Percentiles rank a stretch among this genome's conserved stretches.
phyloP scores from a whole-genome alignment of 2,797 vertebrate species.

The Gastrophryne carolinensis region DNA sequence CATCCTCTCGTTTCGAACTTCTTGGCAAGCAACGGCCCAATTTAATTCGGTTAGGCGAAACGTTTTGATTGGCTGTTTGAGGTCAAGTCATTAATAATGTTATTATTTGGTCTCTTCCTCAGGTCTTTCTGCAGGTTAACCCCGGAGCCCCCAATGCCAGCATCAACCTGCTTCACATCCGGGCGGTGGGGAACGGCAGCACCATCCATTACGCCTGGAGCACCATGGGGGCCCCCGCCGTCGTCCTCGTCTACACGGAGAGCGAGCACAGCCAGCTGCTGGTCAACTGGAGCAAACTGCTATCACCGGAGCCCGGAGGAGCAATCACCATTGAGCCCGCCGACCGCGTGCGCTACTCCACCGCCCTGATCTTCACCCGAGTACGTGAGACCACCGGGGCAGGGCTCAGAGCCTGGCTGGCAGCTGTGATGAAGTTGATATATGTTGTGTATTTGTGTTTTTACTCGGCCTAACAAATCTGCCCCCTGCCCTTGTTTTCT shows the following conservation, averaged over 20 bases:
- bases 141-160: slow-evolving; percentile 58
- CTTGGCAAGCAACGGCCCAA: no score
- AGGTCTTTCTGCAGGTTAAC: slow-evolving; percentile 77
- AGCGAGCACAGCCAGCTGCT: slow-evolving; percentile 65
- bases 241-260: slow-evolving; percentile 78
- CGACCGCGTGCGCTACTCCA: slow-evolving; percentile 72
- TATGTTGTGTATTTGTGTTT: not conserved
- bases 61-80: not conserved
- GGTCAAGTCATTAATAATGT: no score
- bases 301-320: slow-evolving; percentile 55
- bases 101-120: not conserved
- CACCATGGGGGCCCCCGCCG: slow-evolving; percentile 76
- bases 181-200: slow-evolving; percentile 72
- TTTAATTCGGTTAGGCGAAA: not conserved
- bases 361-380: slow-evolving; percentile 75
- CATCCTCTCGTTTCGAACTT: no score
- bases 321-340: slow-evolving; percentile 77
- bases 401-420: no score
- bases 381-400: slow-evolving; percentile 60
- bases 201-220: slow-evolving; percentile 85
- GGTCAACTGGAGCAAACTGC: slow-evolving; percentile 78
- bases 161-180: slow-evolving; percentile 77
- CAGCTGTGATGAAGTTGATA: not conserved
- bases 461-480: not conserved
- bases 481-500: not conserved